Evolutionary conservation across 2,888 invertebrate genomes (phyloP), one percentile per base, ranked within the genome.

Genomic region (Chrysolina oricalcia): DNA sequence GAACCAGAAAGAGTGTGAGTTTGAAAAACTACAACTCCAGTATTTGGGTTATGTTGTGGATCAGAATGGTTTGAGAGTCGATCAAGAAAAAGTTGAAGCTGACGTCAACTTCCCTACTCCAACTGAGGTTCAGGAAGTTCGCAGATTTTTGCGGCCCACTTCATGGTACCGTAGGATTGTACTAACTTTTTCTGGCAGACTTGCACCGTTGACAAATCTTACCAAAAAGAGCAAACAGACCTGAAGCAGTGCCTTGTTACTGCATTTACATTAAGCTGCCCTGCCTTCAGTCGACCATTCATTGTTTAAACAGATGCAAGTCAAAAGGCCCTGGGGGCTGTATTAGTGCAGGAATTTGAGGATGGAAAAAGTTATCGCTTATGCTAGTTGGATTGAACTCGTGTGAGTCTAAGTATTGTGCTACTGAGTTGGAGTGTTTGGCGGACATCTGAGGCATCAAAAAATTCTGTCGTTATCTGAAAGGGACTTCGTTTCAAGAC

Each of bases 271-370:
- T 40, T 81, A 6, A 43, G 73, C n/a, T 81, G 77, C 62, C 80
- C 79, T 1, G 70, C 80, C 65, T 78, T 76, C 62, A n/a, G 35
- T 0, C 40, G n/a, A 6, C 75, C 78, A 0, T 82, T 83, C 72
- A 66, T 69, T 5, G 50, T 83, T 9, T 81, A 83, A 43, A 79
- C 80, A 6, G 82, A 83, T 75, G 81, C n/a, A 21, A 48, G 50
- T 50, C 48, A 67, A 15, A 23, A 10, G 17, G 23, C 67, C 50
- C 23, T 67, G 48, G 67, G 67, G 13, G 46, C 48, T 9, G 23
- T 67, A 17, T 48, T n/a, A n/a, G n/a, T n/a, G n/a, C n/a, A n/a
- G n/a, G n/a, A n/a, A n/a, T n/a, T n/a, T n/a, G n/a, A n/a, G 48
- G 23, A n/a, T 46, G 4, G 67, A 67, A 23, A 67, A 67, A 21